Percentiles rank a stretch among this genome's conserved stretches.
These are phyloP conservation scores for Peromyscus polionotus DNA, from an alignment of 2,113 vertebrate genomes.

Conservation along the genomic window DNA sequence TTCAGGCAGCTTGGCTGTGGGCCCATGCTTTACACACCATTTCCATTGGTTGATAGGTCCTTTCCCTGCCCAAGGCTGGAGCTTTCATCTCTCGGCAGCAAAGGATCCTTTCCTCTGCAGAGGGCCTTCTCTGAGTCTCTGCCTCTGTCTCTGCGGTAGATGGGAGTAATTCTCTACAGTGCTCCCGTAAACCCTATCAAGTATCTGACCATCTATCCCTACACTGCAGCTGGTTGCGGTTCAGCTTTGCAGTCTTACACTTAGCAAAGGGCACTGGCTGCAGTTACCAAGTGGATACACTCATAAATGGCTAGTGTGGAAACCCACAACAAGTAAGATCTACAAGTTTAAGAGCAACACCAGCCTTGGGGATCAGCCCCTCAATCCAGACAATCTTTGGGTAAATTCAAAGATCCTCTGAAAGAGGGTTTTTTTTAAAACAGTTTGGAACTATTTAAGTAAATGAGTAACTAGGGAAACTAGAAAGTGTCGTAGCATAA, in stretches of 20 bases:
- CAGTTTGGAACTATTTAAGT: constrained; percentile 57
- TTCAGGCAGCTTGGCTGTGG: rapidly evolving
- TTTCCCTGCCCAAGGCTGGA: not conserved
- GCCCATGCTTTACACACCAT: not conserved
- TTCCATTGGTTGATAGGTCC: not conserved
- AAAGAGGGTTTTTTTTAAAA: not conserved
- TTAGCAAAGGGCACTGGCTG: not conserved
- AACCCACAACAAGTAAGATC: not conserved
- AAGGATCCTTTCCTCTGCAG: not conserved
- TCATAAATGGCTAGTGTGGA: not conserved
- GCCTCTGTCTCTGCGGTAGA: not conserved
- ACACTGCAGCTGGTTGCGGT: not conserved
- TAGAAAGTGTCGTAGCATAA: not conserved
- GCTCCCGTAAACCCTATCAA: not conserved
- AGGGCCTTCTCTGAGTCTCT: not conserved
- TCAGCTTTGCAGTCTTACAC: not conserved
- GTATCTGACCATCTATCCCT: not conserved
- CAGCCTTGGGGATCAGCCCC: not conserved
- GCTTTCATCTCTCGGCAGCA: not conserved
- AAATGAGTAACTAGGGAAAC: constrained; percentile 56
- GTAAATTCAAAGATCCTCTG: not conserved
- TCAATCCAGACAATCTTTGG: not conserved
- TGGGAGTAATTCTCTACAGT: not conserved
- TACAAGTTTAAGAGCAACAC: constrained; percentile 41
- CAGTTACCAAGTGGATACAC: not conserved